Conservation (phyloP, 2,888 invertebrate genomes). For the Ectropis crepuscularia region DNA sequence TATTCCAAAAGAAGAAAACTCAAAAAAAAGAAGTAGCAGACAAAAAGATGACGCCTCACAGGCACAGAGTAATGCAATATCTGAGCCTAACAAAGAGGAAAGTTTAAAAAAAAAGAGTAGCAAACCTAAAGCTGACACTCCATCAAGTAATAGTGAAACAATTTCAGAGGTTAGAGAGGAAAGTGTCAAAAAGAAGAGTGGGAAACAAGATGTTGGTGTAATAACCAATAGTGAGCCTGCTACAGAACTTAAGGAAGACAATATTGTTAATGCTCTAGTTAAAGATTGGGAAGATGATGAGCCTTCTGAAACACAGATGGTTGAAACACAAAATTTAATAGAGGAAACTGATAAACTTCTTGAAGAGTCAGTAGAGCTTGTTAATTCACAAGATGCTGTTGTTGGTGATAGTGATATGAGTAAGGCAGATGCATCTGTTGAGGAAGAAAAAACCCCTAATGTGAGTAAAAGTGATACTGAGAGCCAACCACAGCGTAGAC, state of each 20-base stretch:
- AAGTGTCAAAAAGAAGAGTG: conserved; percentile 22
- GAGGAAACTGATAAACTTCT: conserved; percentile 45
- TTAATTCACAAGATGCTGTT: conserved; percentile 45
- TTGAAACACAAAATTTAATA: conserved; percentile 20
- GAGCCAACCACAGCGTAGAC: conserved; percentile 66
- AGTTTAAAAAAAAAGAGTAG: conserved; percentile 47
- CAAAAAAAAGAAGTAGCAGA: conserved; percentile 37
- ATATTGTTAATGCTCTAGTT: conserved; percentile 80
- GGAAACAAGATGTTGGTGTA: conserved; percentile 16
- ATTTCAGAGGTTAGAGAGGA: conserved; percentile 36
- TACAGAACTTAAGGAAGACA: conserved; percentile 53
- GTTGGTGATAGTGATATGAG: conserved; percentile 44
- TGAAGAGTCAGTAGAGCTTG: conserved; percentile 45
- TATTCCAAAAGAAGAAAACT: conserved; percentile 37
- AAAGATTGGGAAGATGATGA: conserved; percentile 83
- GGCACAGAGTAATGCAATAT: not conserved
- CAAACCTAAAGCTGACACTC: conserved; percentile 14
- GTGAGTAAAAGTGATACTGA: conserved; percentile 64
- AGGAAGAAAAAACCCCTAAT: conserved; percentile 54
- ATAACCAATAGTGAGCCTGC: conserved; percentile 7
- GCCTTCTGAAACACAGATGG: conserved; percentile 47
- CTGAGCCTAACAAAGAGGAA: conserved; percentile 43
- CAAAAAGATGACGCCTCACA: conserved; percentile 16
- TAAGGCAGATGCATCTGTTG: conserved; percentile 51
- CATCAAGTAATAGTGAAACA: conserved; percentile 1